Evolutionary conservation across 2,888 invertebrate species (phyloP).

Genomic region (Ectobius pallidus): DNA sequence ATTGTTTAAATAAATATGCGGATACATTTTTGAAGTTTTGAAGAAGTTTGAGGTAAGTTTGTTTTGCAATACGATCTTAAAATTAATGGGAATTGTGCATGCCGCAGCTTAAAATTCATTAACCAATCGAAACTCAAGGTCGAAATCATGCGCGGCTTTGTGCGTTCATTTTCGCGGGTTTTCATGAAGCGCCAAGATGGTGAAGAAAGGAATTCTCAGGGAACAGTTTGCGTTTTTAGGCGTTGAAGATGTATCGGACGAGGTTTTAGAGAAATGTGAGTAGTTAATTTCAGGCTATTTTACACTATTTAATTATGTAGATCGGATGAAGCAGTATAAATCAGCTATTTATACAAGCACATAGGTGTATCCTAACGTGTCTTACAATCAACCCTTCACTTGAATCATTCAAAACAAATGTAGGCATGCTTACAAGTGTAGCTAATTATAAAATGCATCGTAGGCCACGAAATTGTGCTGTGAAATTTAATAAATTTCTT

Average conservation of each 20-base stretch:
- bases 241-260: constrained; percentile 59
- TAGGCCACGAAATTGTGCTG: too few relatives aligned
- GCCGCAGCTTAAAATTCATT: constrained; percentile 12
- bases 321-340: too few relatives aligned
- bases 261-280: constrained; percentile 39
- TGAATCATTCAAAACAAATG: too few relatives aligned
- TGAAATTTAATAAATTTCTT: too few relatives aligned
- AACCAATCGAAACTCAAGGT: constrained; percentile 37
- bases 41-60: not conserved
- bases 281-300: not conserved
- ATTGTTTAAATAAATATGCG: not conserved
- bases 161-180: constrained; percentile 39
- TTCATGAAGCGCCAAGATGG: constrained; percentile 50
- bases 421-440: too few relatives aligned
- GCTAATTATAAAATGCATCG: too few relatives aligned
- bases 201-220: constrained; percentile 62
- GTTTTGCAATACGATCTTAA: not conserved
- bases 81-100: not conserved
- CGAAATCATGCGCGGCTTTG: constrained; percentile 33
- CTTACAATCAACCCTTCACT: too few relatives aligned
- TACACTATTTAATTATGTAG: too few relatives aligned
- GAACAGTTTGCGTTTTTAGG: constrained; percentile 69
- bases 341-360: too few relatives aligned
- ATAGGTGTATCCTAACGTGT: too few relatives aligned
- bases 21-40: not conserved